Percentiles rank a stretch among this genome's conserved stretches.
These are phyloP conservation scores for Montipora capitata DNA, from an alignment of 92 coral and sea anemone genomes.

Conservation along the genomic window DNA sequence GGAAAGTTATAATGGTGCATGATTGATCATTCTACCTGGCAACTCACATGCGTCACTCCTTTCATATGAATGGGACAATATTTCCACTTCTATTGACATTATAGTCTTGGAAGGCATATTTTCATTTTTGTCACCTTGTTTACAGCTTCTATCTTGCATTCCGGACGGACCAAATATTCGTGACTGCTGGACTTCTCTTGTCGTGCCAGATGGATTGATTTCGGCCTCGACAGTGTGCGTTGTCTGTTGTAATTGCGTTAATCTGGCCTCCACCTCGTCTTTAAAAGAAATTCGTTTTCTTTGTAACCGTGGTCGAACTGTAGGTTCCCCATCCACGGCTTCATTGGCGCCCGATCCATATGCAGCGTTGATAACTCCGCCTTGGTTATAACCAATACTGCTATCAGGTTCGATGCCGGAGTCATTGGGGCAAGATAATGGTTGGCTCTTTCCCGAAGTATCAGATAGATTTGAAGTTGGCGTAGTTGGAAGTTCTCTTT, in stretches of 20 bases:
- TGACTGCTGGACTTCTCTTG: too few species aligned
- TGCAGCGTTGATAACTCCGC: constrained; percentile 11
- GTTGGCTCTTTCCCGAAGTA: neutral
- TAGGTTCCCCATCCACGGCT: neutral
- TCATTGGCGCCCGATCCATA: neutral
- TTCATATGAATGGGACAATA: too few species aligned
- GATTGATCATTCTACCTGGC: too few species aligned
- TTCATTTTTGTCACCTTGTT: too few species aligned
- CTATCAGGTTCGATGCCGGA: constrained; percentile 77
- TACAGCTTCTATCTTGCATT: too few species aligned
- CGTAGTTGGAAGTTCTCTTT: neutral
- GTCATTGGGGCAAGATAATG: constrained; percentile 46
- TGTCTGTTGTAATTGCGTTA: neutral
- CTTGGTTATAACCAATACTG: constrained; percentile 39
- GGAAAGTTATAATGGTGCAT: too few species aligned
- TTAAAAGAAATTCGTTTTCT: constrained; percentile 63
- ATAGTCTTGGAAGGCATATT: too few species aligned
- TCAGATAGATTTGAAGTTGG: neutral
- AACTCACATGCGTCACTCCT: too few species aligned
- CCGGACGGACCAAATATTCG: too few species aligned
- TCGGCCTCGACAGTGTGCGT: neutral
- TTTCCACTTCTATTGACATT: too few species aligned
- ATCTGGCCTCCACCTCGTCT: constrained; percentile 44
- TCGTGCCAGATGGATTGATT: neutral
- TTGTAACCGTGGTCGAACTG: constrained; percentile 7